Conservation (phyloP, 2,888 invertebrate genomes). For the Andrena dorsata region DNA sequence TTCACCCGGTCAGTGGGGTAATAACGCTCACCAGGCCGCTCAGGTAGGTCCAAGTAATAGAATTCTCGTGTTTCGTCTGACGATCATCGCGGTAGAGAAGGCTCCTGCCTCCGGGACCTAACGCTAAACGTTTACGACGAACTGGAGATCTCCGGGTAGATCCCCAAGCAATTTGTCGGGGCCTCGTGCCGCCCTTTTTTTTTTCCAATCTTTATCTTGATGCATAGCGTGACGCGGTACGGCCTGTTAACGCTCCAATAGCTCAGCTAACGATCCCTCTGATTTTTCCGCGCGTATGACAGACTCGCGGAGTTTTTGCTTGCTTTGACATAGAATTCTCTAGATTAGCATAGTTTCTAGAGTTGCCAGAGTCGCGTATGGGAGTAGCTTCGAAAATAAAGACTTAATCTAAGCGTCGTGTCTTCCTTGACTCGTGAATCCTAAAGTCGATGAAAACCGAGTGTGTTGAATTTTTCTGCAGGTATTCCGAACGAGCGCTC, state of each 20-base stretch:
- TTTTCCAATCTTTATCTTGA: neutral
- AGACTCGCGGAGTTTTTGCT: neutral
- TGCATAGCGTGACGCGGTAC: conserved; percentile 9
- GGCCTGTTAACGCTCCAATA: conserved; percentile 8
- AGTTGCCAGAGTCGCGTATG: too few species aligned
- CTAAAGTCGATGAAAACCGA: neutral
- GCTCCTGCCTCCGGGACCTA: conserved; percentile 11
- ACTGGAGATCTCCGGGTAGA: neutral
- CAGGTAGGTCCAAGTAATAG: conserved; percentile 79
- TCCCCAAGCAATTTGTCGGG: conserved; percentile 16
- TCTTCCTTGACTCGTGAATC: too few species aligned
- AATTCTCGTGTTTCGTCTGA: conserved; percentile 44
- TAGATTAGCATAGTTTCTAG: neutral
- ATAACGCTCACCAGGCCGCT: conserved; percentile 93
- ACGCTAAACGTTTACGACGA: conserved; percentile 19
- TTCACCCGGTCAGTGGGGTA: conserved; percentile 96
- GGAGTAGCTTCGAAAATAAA: conserved; percentile 4
- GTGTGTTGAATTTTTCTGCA: conserved; percentile 47
- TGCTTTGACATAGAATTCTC: neutral
- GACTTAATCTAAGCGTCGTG: too few species aligned
- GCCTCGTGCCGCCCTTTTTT: neutral
- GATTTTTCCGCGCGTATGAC: conserved; percentile 1
- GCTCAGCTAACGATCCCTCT: conserved; percentile 6
- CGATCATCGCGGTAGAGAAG: neutral
- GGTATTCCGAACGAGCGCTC: conserved; percentile 89